phyloP scores from a whole-genome alignment of 2,113 vertebrate genomes.

The Ariopsis seemanni region DNA sequence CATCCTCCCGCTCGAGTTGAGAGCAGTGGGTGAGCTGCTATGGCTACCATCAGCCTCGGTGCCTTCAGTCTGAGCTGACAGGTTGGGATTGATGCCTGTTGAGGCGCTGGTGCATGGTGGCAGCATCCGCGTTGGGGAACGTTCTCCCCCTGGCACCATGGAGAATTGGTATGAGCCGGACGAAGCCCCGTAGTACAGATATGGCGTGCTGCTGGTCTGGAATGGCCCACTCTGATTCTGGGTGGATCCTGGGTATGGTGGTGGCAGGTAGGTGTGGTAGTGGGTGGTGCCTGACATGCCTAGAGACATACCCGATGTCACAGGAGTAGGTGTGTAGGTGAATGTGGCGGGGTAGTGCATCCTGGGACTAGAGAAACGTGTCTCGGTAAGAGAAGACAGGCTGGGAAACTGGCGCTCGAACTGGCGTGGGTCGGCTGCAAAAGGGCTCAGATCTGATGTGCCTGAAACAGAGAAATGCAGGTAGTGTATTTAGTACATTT shows the following conservation, averaged over 20 bases:
- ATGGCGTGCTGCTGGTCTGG: slow-evolving; percentile 99
- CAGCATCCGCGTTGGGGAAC: slow-evolving; percentile 86
- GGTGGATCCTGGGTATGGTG: slow-evolving; percentile 96
- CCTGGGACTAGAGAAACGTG: slow-evolving; percentile 94
- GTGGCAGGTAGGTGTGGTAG: slow-evolving; percentile 99
- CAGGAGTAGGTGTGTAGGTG: slow-evolving; percentile 92
- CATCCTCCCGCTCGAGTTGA: slow-evolving; percentile 90
- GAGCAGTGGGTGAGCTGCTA: slow-evolving; percentile 88
- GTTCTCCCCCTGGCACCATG: slow-evolving; percentile 87
- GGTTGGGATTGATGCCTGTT: slow-evolving; percentile 95
- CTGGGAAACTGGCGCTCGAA: slow-evolving; percentile 90
- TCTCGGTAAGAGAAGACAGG: slow-evolving; percentile 95
- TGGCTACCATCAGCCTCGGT: slow-evolving; percentile 87
- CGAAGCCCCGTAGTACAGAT: slow-evolving; percentile 91
- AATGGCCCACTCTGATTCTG: slow-evolving; percentile 99
- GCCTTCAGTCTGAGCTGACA: slow-evolving; percentile 85
- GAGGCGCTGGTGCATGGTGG: slow-evolving; percentile 95
- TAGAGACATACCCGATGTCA: slow-evolving; percentile 98
- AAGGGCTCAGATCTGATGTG: slow-evolving; percentile 96
- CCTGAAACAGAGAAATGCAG: slow-evolving; percentile 72
- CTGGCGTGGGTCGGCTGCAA: slow-evolving; percentile 80
- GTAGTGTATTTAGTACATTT: background rate
- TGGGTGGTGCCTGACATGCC: slow-evolving; percentile 84
- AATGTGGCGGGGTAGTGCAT: slow-evolving; percentile 99
- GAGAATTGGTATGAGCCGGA: slow-evolving; percentile 90